Evolutionary conservation across 2,113 vertebrate species (phyloP).

Genomic region (Pardalotus punctatus): DNA sequence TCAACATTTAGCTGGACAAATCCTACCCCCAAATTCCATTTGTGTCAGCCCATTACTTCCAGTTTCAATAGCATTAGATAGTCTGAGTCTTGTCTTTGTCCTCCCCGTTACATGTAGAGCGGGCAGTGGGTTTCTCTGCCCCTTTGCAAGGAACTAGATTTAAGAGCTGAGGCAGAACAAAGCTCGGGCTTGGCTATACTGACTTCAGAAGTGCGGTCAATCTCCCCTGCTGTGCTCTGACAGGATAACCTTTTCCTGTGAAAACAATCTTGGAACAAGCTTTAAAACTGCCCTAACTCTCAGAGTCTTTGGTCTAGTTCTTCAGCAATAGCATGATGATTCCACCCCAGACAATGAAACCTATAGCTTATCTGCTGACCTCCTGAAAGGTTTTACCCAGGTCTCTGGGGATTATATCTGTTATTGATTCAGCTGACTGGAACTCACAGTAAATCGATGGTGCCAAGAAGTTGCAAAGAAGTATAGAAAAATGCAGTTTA

Average conservation of each 20-base stretch:
- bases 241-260: conserved; percentile 30
- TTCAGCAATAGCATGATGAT: background rate
- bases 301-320: background rate
- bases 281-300: conserved; percentile 9
- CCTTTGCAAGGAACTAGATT: background rate
- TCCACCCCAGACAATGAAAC: background rate
- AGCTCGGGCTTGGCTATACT: background rate
- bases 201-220: background rate
- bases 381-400: background rate
- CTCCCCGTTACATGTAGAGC: background rate
- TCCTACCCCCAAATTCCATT: background rate
- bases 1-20: conserved; percentile 9
- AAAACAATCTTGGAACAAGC: conserved; percentile 5
- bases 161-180: conserved; percentile 29
- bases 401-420: background rate
- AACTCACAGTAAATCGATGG: background rate
- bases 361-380: background rate
- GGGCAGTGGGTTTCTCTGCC: background rate
- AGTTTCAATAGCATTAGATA: background rate
- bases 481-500: background rate
- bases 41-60: background rate
- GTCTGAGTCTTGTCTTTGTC: background rate
- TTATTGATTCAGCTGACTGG: background rate
- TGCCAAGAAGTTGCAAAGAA: background rate
- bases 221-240: background rate